A percentile compares a stretch with the other conserved stretches of the same genome.
phyloP scores from a whole-genome alignment of 2,113 vertebrate genomes.

The Hypomesus transpacificus region DNA sequence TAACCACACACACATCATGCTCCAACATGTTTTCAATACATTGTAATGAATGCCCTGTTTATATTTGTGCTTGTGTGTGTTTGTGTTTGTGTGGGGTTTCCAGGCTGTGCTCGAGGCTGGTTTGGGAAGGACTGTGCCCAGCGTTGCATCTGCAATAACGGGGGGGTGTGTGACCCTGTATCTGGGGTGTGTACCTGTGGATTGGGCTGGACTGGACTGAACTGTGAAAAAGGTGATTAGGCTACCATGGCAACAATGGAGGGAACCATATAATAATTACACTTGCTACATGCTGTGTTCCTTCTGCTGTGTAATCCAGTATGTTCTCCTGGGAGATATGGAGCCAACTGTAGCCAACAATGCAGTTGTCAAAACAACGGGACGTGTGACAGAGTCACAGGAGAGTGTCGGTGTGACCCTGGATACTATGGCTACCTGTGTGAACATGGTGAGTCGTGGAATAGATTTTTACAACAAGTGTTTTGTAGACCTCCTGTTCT shows the following conservation, averaged over 20 bases:
- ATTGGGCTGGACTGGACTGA: slow-evolving; percentile 81
- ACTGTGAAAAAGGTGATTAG: slow-evolving; percentile 77
- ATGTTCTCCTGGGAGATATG: slow-evolving; percentile 77
- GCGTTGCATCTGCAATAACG: slow-evolving; percentile 78
- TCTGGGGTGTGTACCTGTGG: slow-evolving; percentile 80
- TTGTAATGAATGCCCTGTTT: no score
- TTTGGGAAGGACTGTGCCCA: slow-evolving; percentile 75
- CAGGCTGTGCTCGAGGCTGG: slow-evolving; percentile 77
- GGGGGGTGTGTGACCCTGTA: slow-evolving; percentile 69
- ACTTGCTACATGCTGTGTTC: slow-evolving; percentile 1
- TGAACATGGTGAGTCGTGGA: slow-evolving; percentile 73
- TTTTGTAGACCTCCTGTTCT: background rate
- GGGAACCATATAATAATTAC: no score
- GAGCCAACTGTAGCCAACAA: slow-evolving; percentile 74
- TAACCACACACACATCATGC: slow-evolving; percentile 33
- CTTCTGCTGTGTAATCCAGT: slow-evolving; percentile 57
- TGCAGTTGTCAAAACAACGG: slow-evolving; percentile 78
- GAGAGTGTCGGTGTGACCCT: no score
- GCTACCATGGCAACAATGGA: no score
- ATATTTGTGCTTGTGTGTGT: no score
- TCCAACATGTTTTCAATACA: no score
- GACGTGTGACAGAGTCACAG: slow-evolving; percentile 72
- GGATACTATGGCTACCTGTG: slow-evolving; percentile 79
- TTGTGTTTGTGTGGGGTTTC: background rate
- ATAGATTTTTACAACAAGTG: no score